Evolutionary conservation across 2,797 vertebrate genomes (phyloP).

Genomic region (Anniella stebbinsi): DNA sequence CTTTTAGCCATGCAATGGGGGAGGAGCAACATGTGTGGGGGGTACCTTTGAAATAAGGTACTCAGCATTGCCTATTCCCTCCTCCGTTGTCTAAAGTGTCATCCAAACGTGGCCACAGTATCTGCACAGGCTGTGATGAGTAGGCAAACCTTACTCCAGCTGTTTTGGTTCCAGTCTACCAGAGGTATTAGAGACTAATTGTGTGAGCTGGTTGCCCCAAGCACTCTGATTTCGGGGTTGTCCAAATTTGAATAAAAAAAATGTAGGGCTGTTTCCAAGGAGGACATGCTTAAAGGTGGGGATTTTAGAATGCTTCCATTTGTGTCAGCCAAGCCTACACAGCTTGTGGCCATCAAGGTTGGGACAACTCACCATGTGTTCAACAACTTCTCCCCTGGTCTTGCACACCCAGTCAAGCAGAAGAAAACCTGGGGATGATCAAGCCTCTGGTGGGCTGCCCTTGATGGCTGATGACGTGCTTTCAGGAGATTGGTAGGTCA

Average conservation of each 20-base stretch:
- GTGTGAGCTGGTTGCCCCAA: no score
- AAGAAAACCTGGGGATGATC: not conserved
- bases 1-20: no score
- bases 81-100: no score
- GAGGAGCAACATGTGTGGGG: no score
- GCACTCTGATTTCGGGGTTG: not conserved
- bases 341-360: not conserved
- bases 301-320: not conserved
- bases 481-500: not conserved
- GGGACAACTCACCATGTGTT: not conserved
- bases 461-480: not conserved
- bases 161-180: not conserved
- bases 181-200: not conserved
- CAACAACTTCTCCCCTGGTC: not conserved
- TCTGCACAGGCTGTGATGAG: constrained; percentile 34
- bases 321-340: not conserved
- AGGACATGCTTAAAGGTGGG: not conserved
- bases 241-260: no score
- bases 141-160: constrained; percentile 51
- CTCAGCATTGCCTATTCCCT: no score
- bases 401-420: not conserved
- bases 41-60: no score
- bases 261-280: not conserved
- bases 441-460: not conserved
- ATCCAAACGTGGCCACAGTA: no score